These are phyloP conservation scores for Psilopsiagon aymara DNA, from an alignment of 2,113 vertebrate species.

Conservation along the genomic window DNA sequence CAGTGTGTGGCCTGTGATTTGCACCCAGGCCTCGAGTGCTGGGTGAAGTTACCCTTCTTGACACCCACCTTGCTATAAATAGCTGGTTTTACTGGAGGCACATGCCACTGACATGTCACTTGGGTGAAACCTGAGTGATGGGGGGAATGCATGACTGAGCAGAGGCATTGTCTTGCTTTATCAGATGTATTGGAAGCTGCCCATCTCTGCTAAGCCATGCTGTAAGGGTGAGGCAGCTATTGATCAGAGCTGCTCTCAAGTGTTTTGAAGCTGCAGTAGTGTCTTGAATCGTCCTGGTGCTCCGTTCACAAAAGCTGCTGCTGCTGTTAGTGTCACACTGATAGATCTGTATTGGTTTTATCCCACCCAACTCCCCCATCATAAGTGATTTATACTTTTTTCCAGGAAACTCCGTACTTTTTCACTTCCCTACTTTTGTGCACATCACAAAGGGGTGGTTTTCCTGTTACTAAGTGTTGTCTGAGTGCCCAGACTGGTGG, in stretches of 20 bases:
- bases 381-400: not conserved
- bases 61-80: not conserved
- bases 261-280: not conserved
- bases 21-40: not conserved
- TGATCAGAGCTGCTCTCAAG: not conserved
- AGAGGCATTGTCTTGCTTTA: not conserved
- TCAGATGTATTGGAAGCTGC: accelerated
- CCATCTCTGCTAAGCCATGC: not conserved
- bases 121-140: not conserved
- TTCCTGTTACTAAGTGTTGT: not conserved
- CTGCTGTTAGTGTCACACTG: not conserved
- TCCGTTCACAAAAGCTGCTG: not conserved
- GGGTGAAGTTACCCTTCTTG: not conserved
- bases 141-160: not conserved
- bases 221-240: not conserved
- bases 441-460: not conserved
- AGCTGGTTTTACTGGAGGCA: not conserved
- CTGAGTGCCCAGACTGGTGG: not conserved
- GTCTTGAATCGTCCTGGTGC: not conserved
- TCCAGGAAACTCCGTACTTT: not conserved
- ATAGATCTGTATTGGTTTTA: not conserved
- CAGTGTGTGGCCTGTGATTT: not conserved
- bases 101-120: not conserved
- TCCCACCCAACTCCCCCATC: not conserved
- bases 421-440: not conserved